phyloP scores from a whole-genome alignment of 1,140 invertebrate genomes.

The Drosophila tani region DNA sequence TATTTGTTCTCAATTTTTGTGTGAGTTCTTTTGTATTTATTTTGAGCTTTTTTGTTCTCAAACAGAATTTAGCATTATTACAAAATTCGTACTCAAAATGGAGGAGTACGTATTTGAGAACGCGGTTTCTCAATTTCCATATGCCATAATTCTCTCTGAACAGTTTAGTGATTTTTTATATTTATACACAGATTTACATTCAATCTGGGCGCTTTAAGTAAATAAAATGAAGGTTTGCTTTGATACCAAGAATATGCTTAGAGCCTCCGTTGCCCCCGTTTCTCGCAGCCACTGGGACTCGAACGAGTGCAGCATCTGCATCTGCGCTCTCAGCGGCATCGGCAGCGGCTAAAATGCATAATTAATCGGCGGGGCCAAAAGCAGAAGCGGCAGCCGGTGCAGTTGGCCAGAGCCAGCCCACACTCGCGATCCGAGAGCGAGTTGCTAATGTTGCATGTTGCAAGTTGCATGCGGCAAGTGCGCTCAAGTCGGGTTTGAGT shows the following conservation, averaged over 20 bases:
- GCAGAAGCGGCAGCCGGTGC: constrained; percentile 27
- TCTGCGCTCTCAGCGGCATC: constrained; percentile 38
- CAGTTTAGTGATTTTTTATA: too few species aligned
- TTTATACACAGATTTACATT: too few species aligned
- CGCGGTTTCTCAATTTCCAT: too few species aligned
- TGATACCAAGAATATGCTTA: not conserved
- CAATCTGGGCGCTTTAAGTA: not conserved
- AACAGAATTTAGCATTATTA: too few species aligned
- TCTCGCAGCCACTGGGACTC: constrained; percentile 17
- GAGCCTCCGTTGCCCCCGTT: not conserved
- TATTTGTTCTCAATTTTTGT: too few species aligned
- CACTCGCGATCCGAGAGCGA: constrained; percentile 31
- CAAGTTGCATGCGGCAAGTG: constrained; percentile 56
- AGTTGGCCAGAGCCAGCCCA: constrained; percentile 17
- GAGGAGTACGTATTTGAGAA: too few species aligned
- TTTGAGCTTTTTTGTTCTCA: too few species aligned
- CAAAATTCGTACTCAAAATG: too few species aligned
- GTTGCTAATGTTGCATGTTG: constrained; percentile 43
- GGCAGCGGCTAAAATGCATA: constrained; percentile 73
- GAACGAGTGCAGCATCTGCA: constrained; percentile 28
- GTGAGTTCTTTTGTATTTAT: too few species aligned
- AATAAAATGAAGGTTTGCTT: too few species aligned
- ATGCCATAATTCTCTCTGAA: too few species aligned
- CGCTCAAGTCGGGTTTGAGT: constrained; percentile 55
- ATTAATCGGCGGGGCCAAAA: constrained; percentile 60